Base-by-base conservation (phyloP, 2,797 vertebrate genomes). In the Gephyroberyx darwinii region DNA sequence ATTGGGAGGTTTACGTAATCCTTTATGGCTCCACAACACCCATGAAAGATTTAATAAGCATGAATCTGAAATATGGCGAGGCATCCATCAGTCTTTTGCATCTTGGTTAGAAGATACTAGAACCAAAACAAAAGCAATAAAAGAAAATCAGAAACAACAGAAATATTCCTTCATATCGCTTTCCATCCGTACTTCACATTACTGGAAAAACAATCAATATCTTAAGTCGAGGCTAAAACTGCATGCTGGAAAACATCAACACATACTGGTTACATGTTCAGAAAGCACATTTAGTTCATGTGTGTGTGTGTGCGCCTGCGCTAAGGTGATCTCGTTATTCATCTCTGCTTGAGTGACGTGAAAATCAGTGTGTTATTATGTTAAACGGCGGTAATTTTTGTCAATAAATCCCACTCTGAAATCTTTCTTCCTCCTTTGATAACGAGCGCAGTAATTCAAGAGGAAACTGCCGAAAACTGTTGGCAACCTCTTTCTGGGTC, bases 221-320 rank as follows among this genome's bases (percentile, higher is more conserved):
- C 69, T 67, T 67, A 77, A 81, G 75, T 79, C 82, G 83, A 81
- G 84, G 62, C 77, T 69, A 78, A 75, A 58, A 60, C 37, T 52
- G 79, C 48, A 75, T 78, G 73, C 74, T 66, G 77, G 50, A 81
- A 67, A 69, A 65, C 53, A 50, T 47, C 50, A 33, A 16, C 19
- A 35, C 26, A 35, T n/a, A 62, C 31, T 41, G 43, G 30, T 51
- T 22, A 54, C 43, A 69, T 69, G 35, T 58, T 26, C 19, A 48
- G 26, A 54, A 30, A 30, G 47, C 19, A 43, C 41, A 50, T 30
- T 19, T 5, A n/a, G 51, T 9, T 20, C 55, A 9, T 41, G 51
- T 66, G 64, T 35, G 35, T 53, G 50, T 61, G 51, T 50, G 50
- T 55, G 30, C 33, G 69, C 41, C 45, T 58, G 45, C 22, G n/a